Percentiles rank a stretch among this genome's conserved stretches.
These are phyloP conservation scores for Lasaia peninsularis DNA, from an alignment of 1,140 invertebrate genomes.

Conservation along the genomic window DNA sequence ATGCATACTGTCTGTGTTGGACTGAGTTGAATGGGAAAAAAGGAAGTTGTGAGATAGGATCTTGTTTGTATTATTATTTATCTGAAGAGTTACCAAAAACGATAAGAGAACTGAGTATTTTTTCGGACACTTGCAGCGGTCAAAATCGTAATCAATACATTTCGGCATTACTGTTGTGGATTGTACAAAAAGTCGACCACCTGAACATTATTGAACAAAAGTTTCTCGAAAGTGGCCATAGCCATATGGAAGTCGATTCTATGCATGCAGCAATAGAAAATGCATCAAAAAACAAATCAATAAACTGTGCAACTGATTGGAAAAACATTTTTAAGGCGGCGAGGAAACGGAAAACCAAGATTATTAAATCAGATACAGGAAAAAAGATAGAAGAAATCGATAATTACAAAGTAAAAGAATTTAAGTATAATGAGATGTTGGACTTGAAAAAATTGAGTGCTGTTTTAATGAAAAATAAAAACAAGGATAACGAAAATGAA, in stretches of 20 bases:
- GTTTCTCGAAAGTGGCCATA: not conserved
- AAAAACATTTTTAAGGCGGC: conserved; percentile 4
- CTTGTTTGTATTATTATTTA: too few relatives aligned
- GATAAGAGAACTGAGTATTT: not conserved
- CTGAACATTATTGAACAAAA: conserved; percentile 5
- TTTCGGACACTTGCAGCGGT: conserved; percentile 4
- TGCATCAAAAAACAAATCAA: conserved; percentile 9
- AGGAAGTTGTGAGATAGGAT: conserved; percentile 6
- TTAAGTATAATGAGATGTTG: not conserved
- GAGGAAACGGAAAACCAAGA: not conserved
- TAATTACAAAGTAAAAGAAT: too few relatives aligned
- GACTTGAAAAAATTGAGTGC: too few relatives aligned
- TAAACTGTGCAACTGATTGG: not conserved
- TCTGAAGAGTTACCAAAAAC: too few relatives aligned
- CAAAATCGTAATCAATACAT: conserved; percentile 5
- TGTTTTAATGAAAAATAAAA: too few relatives aligned
- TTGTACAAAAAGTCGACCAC: conserved; percentile 1
- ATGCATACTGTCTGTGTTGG: conserved; percentile 3
- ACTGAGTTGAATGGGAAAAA: conserved; percentile 2
- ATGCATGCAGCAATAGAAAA: not conserved
- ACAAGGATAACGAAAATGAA: too few relatives aligned
- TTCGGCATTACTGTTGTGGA: not conserved
- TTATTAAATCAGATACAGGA: not conserved
- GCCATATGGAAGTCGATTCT: conserved; percentile 7
- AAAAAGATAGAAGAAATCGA: too few relatives aligned